Conservation (phyloP, 2,113 vertebrate genomes). For the Coryphaenoides rupestris region DNA sequence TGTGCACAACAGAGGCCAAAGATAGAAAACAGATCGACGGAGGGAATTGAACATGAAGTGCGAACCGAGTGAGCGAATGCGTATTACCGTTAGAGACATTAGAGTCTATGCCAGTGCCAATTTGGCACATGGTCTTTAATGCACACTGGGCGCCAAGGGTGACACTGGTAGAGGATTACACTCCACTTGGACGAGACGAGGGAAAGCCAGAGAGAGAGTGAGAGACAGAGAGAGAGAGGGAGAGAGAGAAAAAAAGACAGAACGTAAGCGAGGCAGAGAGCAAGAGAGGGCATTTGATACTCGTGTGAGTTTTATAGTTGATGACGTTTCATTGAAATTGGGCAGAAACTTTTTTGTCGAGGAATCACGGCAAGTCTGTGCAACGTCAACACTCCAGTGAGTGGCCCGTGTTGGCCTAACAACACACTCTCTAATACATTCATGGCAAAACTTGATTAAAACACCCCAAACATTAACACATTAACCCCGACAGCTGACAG, state of each 20-base stretch:
- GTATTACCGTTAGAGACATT: slow-evolving; percentile 51
- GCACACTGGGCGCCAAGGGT: slow-evolving; percentile 32
- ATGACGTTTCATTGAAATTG: slow-evolving; percentile 24
- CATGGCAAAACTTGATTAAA: slow-evolving; percentile 27
- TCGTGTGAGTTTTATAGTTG: slow-evolving; percentile 27
- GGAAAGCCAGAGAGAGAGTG: slow-evolving; percentile 19
- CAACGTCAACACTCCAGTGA: slow-evolving; percentile 22
- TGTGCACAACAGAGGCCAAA: slow-evolving; percentile 35
- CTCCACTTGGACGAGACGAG: slow-evolving; percentile 32
- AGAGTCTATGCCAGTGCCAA: slow-evolving; percentile 38
- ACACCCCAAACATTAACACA: slow-evolving; percentile 28
- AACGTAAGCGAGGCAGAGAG: not conserved
- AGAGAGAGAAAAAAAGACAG: not conserved
- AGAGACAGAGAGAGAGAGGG: slow-evolving; percentile 20
- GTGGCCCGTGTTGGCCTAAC: slow-evolving; percentile 35
- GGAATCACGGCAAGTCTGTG: not conserved
- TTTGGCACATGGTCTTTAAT: slow-evolving; percentile 36
- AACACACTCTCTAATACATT: slow-evolving; percentile 25
- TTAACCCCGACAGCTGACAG: slow-evolving; percentile 23
- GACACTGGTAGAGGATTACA: slow-evolving; percentile 19
- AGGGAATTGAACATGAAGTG: slow-evolving; percentile 55
- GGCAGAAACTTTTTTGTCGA: slow-evolving; percentile 27
- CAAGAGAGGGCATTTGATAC: slow-evolving; percentile 1
- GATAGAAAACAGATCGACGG: slow-evolving; percentile 52
- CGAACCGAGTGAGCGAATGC: slow-evolving; percentile 55